These are phyloP conservation scores for Hyperopisus bebe DNA, from an alignment of 2,113 vertebrate species.

Conservation along the genomic window DNA sequence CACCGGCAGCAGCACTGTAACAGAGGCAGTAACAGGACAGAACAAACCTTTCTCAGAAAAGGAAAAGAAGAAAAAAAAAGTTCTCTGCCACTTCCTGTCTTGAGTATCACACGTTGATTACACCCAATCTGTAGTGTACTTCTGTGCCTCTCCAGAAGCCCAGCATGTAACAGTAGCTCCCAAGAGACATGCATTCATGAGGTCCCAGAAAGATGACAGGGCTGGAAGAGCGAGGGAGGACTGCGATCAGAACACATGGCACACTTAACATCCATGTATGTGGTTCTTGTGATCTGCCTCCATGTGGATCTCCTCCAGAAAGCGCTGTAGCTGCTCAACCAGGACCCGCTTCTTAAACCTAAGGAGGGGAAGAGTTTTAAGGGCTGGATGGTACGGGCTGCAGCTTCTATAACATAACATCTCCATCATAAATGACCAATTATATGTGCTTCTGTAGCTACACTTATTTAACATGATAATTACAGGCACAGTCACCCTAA, in stretches of 20 bases:
- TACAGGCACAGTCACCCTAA: neutral
- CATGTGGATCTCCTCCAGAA: conserved; percentile 88
- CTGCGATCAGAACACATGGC: neutral
- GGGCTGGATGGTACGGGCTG: neutral
- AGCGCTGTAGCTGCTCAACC: conserved; percentile 90
- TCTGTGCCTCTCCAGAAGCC: neutral
- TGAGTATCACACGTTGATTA: neutral
- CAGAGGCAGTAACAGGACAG: neutral
- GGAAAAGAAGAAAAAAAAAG: neutral
- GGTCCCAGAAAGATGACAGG: neutral
- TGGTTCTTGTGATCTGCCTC: conserved; percentile 83
- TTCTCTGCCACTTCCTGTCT: neutral
- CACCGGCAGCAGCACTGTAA: neutral
- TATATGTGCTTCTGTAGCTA: neutral
- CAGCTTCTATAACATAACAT: neutral
- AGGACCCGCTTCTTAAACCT: conserved; percentile 97
- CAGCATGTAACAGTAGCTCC: neutral
- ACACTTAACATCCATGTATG: conserved; percentile 60
- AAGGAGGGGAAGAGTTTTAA: conserved; percentile 31
- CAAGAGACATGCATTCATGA: neutral
- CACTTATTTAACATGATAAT: neutral
- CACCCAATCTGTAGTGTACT: neutral
- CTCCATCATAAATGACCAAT: neutral
- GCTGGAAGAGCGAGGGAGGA: neutral
- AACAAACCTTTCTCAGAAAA: neutral